Conservation (phyloP, 2,888 invertebrate genomes). For the Cacoxenus indagator region DNA sequence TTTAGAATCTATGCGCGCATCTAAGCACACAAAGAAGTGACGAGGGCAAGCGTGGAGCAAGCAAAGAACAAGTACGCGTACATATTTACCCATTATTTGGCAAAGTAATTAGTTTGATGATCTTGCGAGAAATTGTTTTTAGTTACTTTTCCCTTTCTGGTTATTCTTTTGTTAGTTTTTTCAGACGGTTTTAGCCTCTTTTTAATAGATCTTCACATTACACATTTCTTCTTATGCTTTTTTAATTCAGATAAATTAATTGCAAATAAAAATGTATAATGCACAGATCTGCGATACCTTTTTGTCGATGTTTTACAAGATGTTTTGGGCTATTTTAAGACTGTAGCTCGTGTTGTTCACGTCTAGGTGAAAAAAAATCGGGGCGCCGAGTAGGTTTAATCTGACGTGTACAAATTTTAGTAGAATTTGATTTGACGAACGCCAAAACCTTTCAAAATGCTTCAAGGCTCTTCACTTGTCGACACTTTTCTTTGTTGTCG, state of each 20-base stretch:
- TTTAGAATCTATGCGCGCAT: neutral
- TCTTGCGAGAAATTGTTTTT: constrained; percentile 7
- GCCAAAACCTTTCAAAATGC: no score
- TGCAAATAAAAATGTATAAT: neutral
- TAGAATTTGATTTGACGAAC: neutral
- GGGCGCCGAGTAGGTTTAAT: neutral
- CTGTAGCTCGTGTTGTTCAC: neutral
- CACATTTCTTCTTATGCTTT: neutral
- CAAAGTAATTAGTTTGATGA: constrained; percentile 18
- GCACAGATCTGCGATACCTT: neutral
- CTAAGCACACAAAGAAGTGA: neutral
- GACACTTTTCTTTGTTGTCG: neutral
- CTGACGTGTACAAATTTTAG: no score
- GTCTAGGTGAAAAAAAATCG: no score
- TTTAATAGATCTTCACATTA: neutral
- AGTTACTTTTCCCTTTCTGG: neutral
- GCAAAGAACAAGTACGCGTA: neutral
- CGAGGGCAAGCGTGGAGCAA: neutral
- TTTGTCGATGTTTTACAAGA: neutral
- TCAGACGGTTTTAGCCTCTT: constrained; percentile 4
- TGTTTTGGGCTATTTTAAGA: constrained; percentile 14
- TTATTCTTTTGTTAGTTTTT: neutral
- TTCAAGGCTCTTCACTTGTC: no score
- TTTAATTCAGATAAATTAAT: neutral
- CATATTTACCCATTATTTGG: constrained; percentile 23